Evolutionary conservation across 2,888 invertebrate genomes (phyloP).

Genomic region (Phortica okadai): DNA sequence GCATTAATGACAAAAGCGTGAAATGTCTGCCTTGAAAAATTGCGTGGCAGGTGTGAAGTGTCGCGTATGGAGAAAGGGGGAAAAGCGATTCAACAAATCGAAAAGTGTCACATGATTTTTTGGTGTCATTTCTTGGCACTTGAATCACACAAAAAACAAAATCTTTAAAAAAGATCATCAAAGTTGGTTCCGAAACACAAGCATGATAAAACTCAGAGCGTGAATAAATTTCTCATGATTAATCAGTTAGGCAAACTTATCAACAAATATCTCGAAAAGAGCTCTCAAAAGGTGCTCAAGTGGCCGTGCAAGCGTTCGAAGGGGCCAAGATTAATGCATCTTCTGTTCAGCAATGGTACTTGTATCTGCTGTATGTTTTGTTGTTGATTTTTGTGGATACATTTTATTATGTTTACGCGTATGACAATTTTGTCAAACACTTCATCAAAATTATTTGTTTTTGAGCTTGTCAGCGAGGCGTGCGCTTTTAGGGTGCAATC

Average conservation of each 20-base stretch:
- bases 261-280: no score
- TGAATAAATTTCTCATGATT: no score
- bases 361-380: neutral
- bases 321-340: neutral
- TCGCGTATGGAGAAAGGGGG: constrained; percentile 40
- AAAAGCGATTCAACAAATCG: constrained; percentile 31
- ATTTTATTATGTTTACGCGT: constrained; percentile 30
- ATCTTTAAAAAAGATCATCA: no score
- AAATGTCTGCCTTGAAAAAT: constrained; percentile 60
- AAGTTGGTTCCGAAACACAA: no score
- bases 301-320: neutral
- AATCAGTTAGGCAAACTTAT: no score
- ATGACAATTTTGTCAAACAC: constrained; percentile 65
- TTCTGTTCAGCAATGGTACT: neutral
- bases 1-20: constrained; percentile 49
- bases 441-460: constrained; percentile 59
- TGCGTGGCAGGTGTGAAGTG: constrained; percentile 67
- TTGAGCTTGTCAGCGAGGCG: constrained; percentile 30
- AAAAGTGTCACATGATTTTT: constrained; percentile 20
- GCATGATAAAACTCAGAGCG: no score
- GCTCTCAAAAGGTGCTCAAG: no score
- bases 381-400: neutral
- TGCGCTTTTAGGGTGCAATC: constrained; percentile 22
- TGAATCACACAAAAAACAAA: neutral
- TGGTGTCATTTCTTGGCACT: constrained; percentile 43